Evolutionary conservation across 1,140 invertebrate genomes (phyloP).

Genomic region (Cotesia chilonis): DNA sequence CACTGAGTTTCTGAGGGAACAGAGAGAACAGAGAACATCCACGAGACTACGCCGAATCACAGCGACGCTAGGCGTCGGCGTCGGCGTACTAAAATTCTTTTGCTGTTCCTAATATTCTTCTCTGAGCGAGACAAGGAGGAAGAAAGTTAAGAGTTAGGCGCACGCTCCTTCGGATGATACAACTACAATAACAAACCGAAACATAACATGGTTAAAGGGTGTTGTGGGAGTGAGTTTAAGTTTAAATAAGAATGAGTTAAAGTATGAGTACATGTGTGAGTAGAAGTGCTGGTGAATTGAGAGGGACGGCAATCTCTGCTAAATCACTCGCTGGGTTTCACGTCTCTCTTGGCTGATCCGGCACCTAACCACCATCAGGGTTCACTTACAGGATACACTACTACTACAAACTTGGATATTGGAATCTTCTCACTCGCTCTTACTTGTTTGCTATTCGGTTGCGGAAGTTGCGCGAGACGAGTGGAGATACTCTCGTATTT

Average conservation of each 20-base stretch:
- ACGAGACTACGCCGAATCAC: conserved; percentile 57
- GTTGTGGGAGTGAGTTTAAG: not conserved
- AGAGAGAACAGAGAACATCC: conserved; percentile 27
- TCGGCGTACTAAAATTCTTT: conserved; percentile 39
- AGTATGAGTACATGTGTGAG: too few relatives aligned
- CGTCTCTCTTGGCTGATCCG: not conserved
- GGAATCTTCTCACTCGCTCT: conserved; percentile 12
- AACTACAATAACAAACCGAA: conserved; percentile 10
- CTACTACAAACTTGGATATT: not conserved
- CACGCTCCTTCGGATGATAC: conserved; percentile 43
- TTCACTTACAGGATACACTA: too few relatives aligned
- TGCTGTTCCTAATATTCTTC: too few relatives aligned
- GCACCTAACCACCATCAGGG: too few relatives aligned
- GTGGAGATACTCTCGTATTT: conserved; percentile 21
- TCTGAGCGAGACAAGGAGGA: too few relatives aligned
- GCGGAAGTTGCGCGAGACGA: conserved; percentile 33
- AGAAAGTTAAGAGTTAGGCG: conserved; percentile 35
- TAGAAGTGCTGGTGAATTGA: not conserved
- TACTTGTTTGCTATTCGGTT: not conserved
- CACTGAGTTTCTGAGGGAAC: conserved; percentile 28
- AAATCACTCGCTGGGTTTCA: conserved; percentile 26
- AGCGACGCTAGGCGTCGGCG: conserved; percentile 50
- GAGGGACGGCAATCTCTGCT: conserved; percentile 29
- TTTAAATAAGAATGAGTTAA: too few relatives aligned
- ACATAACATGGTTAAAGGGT: not conserved